Base-by-base conservation (phyloP, 2,113 vertebrate species). In the Salminus brasiliensis region DNA sequence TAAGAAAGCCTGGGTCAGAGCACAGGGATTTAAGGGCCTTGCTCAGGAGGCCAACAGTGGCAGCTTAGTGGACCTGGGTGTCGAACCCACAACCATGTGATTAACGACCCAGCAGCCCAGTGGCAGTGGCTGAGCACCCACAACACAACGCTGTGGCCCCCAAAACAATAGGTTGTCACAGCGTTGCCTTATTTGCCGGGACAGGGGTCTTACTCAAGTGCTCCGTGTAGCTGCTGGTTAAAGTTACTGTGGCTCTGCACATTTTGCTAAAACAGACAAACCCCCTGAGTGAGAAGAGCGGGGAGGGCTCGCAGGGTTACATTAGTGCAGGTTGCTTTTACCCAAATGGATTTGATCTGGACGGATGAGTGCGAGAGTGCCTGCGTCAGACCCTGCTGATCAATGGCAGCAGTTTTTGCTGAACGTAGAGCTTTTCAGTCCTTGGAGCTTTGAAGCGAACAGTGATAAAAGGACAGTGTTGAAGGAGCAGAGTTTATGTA, bases 331-430 rank as follows among this genome's bases (percentile, higher is more conserved):
- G 57, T 29, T 21, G 57, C 55, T 49, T 55, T 18, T 47, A 30
- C 41, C 16, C 39, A 45, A 67, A n/a, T 78, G 49, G 47, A 21
- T 69, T 68, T 65, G 65, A 78, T 71, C 78, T 47, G 77, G 74
- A 81, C 59, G 39, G 63, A 63, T 63, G 53, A 39, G 45, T 30
- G 36, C 45, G 9, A 68, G 81, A 81, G 72, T 74, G 74, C 71
- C 16, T 78, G 60, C 41, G 79, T 75, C 79, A 85, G 72, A 81
- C 23, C 27, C 47, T 53, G 65, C 55, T 75, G 80, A 79, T 71
- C 79, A 55, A 79, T 79, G 66, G 66, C 76, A 63, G 39, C 13
- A 21, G 16, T 49, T 62, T 85, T 32, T 84, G 79, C 83, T 75
- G 83, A 84, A 81, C 30, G 43, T 62, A 74, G 63, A 43, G 60